Evolutionary conservation across 2,797 vertebrate genomes (phyloP), one percentile per base, ranked within the genome.

Genomic region (Pempheris klunzingeri): DNA sequence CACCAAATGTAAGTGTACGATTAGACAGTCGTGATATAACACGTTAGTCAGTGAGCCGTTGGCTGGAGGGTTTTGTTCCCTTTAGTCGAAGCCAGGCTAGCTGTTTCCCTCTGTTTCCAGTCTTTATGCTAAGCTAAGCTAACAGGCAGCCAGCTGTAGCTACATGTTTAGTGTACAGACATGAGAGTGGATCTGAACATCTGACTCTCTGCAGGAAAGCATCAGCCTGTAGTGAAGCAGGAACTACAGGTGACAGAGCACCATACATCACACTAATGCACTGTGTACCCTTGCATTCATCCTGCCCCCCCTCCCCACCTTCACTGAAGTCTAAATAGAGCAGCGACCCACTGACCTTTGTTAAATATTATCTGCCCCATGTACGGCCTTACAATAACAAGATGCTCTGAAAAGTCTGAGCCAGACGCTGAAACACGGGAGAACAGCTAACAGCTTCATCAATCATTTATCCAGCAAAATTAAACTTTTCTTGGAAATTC

Each of bases 331-430:
- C 84, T 71, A 78, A 88, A 84, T 60, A 38, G n/a, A 85, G 71
- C 67, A 14, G 14, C 78, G 86, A 93, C 91, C 84, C 14, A 0
- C 0, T 74, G 88, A 92, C 88, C 93, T 90, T 85, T 85, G 94
- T 95, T 95, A 95, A 96, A 94, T 89, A 96, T 95, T 95, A 93
- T 87, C 87, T 87, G 90, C 86, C 86, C 87, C 84, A 60, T 84
- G 88, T 71, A 67, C 86, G 12, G 83, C 81, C 60, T 68, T 81
- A 80, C 55, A 92, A 89, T 87, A 91, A 90, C 89, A 92, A 36
- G 90, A 87, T n/a, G 75, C 84, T 68, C 61, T 82, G 82, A 70
- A 88, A 86, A 47, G 82, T 72, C 88, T 76, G 78, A 54, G 55
- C 61, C 69, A 57, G 78, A 57, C 55, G 59, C 64, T 83, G 73